Evolutionary conservation across 1,140 invertebrate species (phyloP).

Genomic region (Zophobas morio): DNA sequence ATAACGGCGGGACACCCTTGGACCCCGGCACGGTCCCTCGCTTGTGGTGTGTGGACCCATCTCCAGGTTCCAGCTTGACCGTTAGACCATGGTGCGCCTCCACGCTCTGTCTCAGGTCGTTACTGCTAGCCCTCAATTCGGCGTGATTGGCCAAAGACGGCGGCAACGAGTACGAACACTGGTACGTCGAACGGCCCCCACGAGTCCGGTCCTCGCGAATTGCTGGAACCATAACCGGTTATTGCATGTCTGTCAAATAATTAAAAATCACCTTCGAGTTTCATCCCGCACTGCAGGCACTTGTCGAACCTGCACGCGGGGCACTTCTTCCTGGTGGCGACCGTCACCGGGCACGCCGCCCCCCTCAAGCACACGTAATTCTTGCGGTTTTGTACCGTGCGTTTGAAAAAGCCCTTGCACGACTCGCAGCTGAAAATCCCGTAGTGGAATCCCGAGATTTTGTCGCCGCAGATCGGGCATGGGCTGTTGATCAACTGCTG

Average conservation of each 20-base stretch:
- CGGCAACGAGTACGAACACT: constrained; percentile 90
- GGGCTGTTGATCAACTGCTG: constrained; percentile 83
- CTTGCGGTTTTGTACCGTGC: constrained; percentile 98
- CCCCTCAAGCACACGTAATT: constrained; percentile 95
- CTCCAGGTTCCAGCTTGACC: constrained; percentile 64
- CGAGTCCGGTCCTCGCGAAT: constrained; percentile 95
- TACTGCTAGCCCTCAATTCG: constrained; percentile 67
- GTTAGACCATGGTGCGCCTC: constrained; percentile 61
- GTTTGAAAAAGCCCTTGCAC: constrained; percentile 98
- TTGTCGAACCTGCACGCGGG: constrained; percentile 98
- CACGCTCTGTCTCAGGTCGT: constrained; percentile 62
- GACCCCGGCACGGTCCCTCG: constrained; percentile 58
- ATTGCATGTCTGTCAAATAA: constrained; percentile 4
- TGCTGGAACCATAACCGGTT: constrained; percentile 72
- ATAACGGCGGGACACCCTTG: constrained; percentile 70
- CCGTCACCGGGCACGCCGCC: constrained; percentile 91
- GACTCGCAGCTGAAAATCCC: constrained; percentile 98
- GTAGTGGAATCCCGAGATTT: constrained; percentile 96
- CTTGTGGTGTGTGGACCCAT: constrained; percentile 57
- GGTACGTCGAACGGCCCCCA: constrained; percentile 95
- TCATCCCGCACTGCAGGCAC: constrained; percentile 97
- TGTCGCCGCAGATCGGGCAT: constrained; percentile 95
- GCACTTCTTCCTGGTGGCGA: constrained; percentile 95
- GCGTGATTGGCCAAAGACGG: constrained; percentile 74
- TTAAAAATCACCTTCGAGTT: constrained; percentile 83